Evolutionary conservation across 2,888 invertebrate species (phyloP).

Genomic region (Diplazon laetatorius): DNA sequence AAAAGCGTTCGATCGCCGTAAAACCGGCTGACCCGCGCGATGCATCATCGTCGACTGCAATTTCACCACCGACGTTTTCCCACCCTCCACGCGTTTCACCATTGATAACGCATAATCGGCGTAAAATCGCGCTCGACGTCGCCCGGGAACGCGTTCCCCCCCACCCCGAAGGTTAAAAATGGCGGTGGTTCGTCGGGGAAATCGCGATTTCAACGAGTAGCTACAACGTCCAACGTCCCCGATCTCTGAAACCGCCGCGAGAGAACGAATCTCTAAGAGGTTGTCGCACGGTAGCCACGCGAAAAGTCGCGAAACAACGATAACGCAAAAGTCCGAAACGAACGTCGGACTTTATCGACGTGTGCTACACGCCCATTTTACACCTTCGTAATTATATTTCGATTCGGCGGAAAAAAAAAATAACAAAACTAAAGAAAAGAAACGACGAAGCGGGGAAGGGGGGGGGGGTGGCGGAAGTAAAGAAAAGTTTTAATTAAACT

Average conservation of each 20-base stretch:
- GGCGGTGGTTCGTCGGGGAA: no score
- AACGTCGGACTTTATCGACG: conserved; percentile 59
- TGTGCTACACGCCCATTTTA: conserved; percentile 57
- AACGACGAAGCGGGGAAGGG: no score
- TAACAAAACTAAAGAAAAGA: no score
- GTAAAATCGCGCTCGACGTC: no score
- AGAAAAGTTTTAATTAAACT: conserved; percentile 71
- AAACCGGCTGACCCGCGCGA: conserved; percentile 49
- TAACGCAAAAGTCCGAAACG: background rate
- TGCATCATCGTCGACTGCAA: conserved; percentile 60
- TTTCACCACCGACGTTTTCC: conserved; percentile 30
- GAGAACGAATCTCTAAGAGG: conserved; percentile 16
- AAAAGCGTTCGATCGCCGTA: conserved; percentile 32
- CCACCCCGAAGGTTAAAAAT: no score
- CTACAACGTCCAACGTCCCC: no score
- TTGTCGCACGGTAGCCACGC: background rate
- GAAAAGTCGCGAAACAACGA: conserved; percentile 5
- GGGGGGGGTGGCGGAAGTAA: no score
- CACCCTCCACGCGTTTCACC: conserved; percentile 53
- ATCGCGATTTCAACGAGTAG: background rate
- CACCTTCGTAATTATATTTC: conserved; percentile 66
- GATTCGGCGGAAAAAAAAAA: conserved; percentile 64
- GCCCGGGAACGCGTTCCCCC: no score
- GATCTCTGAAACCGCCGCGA: no score
- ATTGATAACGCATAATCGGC: background rate